These are phyloP conservation scores for Drosophila elegans DNA, from an alignment of 1,140 invertebrate genomes.

Conservation along the genomic window DNA sequence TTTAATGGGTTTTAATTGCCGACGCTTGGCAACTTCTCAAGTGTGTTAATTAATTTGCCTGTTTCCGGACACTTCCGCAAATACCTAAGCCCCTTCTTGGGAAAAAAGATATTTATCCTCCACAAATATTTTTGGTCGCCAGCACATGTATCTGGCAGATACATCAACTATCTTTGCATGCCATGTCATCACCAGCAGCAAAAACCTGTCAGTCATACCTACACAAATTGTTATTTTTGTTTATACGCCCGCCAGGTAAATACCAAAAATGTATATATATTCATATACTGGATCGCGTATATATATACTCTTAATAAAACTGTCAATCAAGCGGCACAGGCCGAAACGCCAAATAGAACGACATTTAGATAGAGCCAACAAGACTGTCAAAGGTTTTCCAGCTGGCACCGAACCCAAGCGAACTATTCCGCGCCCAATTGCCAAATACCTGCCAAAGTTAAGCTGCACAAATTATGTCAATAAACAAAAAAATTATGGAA, in stretches of 20 bases:
- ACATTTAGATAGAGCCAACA: slow-evolving; percentile 51
- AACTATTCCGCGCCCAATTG: slow-evolving; percentile 1
- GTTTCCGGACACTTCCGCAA: slow-evolving; percentile 34
- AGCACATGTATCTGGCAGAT: slow-evolving; percentile 50
- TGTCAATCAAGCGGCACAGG: slow-evolving; percentile 59
- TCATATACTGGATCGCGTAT: slow-evolving; percentile 1
- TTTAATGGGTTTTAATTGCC: slow-evolving; percentile 81
- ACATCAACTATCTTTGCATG: slow-evolving; percentile 57
- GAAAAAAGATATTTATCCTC: too few species aligned
- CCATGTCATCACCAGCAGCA: slow-evolving; percentile 41
- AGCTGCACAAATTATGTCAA: slow-evolving; percentile 38
- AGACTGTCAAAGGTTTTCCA: slow-evolving; percentile 54
- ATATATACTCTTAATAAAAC: slow-evolving; percentile 67
- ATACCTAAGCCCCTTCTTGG: not conserved
- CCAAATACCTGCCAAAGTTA: slow-evolving; percentile 21
- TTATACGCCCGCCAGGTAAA: slow-evolving; percentile 5
- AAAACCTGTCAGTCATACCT: slow-evolving; percentile 45
- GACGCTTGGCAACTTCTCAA: slow-evolving; percentile 71
- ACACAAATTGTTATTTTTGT: slow-evolving; percentile 48
- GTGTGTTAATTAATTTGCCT: slow-evolving; percentile 70
- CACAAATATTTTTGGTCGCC: not conserved
- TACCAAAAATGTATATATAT: slow-evolving; percentile 9
- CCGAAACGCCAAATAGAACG: slow-evolving; percentile 39
- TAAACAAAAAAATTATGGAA: slow-evolving; percentile 38
- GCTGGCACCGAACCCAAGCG: slow-evolving; percentile 22